phyloP scores from a whole-genome alignment of 2,888 invertebrate genomes.

The Mimas tiliae region DNA sequence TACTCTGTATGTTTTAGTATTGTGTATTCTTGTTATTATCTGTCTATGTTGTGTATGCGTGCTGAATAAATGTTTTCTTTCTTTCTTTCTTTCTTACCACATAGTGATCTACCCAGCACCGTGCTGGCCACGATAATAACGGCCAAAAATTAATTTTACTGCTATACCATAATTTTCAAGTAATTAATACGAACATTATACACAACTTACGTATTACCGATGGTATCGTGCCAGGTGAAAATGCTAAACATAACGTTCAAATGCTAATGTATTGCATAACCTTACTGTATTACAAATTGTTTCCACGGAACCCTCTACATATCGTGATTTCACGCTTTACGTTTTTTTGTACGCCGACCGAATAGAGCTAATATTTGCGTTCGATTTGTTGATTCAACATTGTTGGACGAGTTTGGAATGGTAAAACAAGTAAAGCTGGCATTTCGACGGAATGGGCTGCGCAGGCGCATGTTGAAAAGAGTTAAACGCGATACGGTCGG shows the following conservation, averaged over 20 bases:
- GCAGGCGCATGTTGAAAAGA: conserved; percentile 20
- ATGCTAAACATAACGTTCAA: background rate
- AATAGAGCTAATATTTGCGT: conserved; percentile 60
- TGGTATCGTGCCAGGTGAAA: background rate
- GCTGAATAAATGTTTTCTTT: too few relatives aligned
- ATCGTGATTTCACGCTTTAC: conserved; percentile 22
- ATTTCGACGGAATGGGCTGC: conserved; percentile 25
- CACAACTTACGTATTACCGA: background rate
- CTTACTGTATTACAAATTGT: background rate
- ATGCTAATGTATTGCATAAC: background rate
- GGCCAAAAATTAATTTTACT: too few relatives aligned
- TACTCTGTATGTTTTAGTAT: too few relatives aligned
- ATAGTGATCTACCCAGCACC: too few relatives aligned
- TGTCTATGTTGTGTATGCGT: too few relatives aligned
- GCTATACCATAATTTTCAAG: too few relatives aligned
- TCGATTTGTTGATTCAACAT: conserved; percentile 61
- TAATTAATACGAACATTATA: too few relatives aligned
- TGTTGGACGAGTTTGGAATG: conserved; percentile 43
- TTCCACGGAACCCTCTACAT: conserved; percentile 11
- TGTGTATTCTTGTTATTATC: too few relatives aligned
- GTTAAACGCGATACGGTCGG: conserved; percentile 29
- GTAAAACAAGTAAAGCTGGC: conserved; percentile 44
- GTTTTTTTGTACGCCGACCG: conserved; percentile 37
- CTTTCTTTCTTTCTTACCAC: too few relatives aligned
- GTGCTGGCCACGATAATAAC: too few relatives aligned